Conservation (phyloP, 2,888 invertebrate genomes). For the Chromoteleia sp. region DNA sequence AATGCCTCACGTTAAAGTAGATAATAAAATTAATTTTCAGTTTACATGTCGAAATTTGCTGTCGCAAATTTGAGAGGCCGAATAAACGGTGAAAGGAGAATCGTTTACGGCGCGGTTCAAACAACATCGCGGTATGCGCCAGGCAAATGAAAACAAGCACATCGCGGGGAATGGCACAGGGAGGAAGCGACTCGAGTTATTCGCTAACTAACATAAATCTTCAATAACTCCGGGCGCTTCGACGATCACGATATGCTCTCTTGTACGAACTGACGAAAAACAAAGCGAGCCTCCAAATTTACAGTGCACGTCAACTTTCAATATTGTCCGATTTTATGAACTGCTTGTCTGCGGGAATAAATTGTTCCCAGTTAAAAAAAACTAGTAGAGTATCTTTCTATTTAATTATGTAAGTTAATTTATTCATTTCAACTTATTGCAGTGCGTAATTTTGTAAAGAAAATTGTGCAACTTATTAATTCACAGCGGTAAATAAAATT, state of each 20-base stretch:
- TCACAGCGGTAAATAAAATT: too few species aligned
- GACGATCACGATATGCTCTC: conserved; percentile 29
- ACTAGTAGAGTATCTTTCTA: too few species aligned
- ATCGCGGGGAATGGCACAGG: conserved; percentile 27
- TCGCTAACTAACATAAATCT: conserved; percentile 46
- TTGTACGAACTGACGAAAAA: conserved; percentile 40
- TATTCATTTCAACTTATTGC: too few species aligned
- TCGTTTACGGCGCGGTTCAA: conserved; percentile 38
- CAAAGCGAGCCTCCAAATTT: conserved; percentile 5
- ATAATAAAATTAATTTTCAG: conserved; percentile 3
- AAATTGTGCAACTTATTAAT: too few species aligned
- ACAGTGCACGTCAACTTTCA: neutral
- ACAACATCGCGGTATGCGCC: conserved; percentile 47
- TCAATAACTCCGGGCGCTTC: conserved; percentile 36
- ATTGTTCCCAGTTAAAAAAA: too few species aligned
- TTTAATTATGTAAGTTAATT: too few species aligned
- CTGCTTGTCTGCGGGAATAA: too few species aligned
- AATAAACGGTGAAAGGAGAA: conserved; percentile 50
- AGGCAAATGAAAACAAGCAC: conserved; percentile 55
- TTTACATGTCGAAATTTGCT: conserved; percentile 24
- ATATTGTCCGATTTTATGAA: too few species aligned
- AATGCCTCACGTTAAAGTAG: neutral
- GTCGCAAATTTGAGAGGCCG: conserved; percentile 33
- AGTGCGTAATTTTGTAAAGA: too few species aligned
- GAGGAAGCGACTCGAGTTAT: conserved; percentile 51